These are phyloP conservation scores for Ammodytes marinus DNA, from an alignment of 2,113 vertebrate species.

Conservation along the genomic window DNA sequence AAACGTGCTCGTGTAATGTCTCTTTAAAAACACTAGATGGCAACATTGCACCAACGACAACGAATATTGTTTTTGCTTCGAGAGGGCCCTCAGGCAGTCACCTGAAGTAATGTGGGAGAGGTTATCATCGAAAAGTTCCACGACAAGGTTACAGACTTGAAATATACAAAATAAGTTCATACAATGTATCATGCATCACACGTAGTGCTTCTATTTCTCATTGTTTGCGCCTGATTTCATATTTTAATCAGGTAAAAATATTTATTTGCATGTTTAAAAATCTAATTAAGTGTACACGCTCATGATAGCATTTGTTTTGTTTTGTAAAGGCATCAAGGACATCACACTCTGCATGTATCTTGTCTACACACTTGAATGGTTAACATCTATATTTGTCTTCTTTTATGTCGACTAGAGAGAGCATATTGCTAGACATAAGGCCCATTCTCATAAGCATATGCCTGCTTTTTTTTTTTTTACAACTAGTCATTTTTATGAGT, in stretches of 20 bases:
- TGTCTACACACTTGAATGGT: constrained; percentile 23
- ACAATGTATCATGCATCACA: neutral
- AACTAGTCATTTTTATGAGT: constrained; percentile 72
- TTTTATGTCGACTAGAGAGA: constrained; percentile 64
- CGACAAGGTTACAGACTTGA: neutral
- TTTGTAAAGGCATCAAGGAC: constrained; percentile 20
- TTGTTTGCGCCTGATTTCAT: neutral
- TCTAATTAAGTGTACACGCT: neutral
- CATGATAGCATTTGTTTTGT: neutral
- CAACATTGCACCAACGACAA: constrained; percentile 56
- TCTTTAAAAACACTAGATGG: constrained; percentile 65
- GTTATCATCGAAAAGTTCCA: constrained; percentile 1
- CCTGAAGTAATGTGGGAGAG: constrained; percentile 17
- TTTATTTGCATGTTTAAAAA: neutral
- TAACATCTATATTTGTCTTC: constrained; percentile 44
- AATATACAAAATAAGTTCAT: accelerated
- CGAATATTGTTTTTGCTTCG: accelerated
- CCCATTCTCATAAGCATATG: constrained; percentile 73
- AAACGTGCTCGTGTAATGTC: constrained; percentile 8
- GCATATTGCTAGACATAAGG: constrained; percentile 79
- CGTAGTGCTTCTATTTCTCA: neutral
- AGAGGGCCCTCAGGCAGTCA: neutral
- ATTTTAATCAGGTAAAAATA: neutral
- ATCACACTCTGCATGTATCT: constrained; percentile 14
- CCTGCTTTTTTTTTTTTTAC: constrained; percentile 54